phyloP scores from a whole-genome alignment of 2,888 invertebrate genomes.

The Rotaria magnacalcarata region DNA sequence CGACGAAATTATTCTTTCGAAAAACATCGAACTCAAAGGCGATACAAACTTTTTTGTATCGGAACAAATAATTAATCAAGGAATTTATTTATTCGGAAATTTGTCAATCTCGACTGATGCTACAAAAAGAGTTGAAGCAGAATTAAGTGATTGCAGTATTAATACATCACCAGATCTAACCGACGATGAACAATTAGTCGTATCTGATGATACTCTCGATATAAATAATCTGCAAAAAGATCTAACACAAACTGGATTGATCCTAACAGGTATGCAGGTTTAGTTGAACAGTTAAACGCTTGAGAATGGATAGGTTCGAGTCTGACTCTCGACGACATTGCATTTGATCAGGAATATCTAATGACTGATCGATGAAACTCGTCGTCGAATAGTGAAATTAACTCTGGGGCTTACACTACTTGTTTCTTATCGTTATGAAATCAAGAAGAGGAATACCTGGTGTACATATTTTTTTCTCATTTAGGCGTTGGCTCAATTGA shows the following conservation, averaged over 20 bases:
- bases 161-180: not conserved
- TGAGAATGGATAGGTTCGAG: not conserved
- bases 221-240: not conserved
- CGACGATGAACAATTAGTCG: not conserved
- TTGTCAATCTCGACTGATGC: not conserved
- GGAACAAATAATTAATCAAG: not conserved
- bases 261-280: not conserved
- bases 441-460: constrained; percentile 1
- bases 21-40: not conserved
- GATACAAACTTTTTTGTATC: not conserved
- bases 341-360: constrained; percentile 5
- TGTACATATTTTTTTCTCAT: not conserved
- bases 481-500: not conserved
- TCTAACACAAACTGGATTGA: constrained; percentile 1
- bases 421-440: constrained; percentile 13
- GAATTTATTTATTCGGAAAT: constrained; percentile 25
- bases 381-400: not conserved
- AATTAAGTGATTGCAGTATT: constrained; percentile 4
- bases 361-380: not conserved
- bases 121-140: not conserved
- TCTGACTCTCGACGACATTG: not conserved
- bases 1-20: not conserved
- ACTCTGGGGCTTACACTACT: constrained; percentile 14
- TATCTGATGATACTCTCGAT: not conserved
- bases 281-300: not conserved